Evolutionary conservation across 2,113 vertebrate genomes (phyloP).

Genomic region (Austrofundulus limnaeus): DNA sequence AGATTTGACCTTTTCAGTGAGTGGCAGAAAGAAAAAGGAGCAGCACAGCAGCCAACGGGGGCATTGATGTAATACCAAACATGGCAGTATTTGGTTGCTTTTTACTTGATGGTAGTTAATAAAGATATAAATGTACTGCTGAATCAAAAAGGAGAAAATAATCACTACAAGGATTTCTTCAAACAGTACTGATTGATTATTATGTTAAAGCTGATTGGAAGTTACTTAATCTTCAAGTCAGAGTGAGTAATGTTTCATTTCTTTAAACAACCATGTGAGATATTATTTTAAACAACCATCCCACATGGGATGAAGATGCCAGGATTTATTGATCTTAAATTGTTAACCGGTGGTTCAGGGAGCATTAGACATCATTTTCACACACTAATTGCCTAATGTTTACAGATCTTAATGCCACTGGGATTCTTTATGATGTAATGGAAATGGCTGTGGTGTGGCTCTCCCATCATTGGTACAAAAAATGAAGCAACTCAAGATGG

Average conservation of each 20-base stretch:
- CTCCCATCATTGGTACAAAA: not conserved
- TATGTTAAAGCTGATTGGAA: no score
- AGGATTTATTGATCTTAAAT: not conserved
- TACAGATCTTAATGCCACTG: no score
- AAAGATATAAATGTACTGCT: no score
- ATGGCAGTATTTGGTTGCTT: not conserved
- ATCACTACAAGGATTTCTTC: not conserved
- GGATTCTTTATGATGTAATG: not conserved
- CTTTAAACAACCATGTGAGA: not conserved
- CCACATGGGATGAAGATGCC: not conserved
- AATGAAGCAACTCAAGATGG: not conserved
- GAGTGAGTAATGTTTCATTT: not conserved
- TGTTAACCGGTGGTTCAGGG: not conserved
- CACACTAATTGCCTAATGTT: no score
- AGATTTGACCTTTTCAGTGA: no score
- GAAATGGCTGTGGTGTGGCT: not conserved
- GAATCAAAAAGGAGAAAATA: not conserved
- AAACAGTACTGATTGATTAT: not conserved
- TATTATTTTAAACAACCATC: not conserved
- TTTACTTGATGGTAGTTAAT: no score
- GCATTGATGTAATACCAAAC: not conserved
- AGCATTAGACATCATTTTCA: not conserved
- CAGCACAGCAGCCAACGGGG: not conserved
- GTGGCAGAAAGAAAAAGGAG: no score
- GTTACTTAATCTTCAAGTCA: not conserved